Evolutionary conservation across 2,797 vertebrate species (phyloP).

Genomic region (Scomberomorus guttatus): DNA sequence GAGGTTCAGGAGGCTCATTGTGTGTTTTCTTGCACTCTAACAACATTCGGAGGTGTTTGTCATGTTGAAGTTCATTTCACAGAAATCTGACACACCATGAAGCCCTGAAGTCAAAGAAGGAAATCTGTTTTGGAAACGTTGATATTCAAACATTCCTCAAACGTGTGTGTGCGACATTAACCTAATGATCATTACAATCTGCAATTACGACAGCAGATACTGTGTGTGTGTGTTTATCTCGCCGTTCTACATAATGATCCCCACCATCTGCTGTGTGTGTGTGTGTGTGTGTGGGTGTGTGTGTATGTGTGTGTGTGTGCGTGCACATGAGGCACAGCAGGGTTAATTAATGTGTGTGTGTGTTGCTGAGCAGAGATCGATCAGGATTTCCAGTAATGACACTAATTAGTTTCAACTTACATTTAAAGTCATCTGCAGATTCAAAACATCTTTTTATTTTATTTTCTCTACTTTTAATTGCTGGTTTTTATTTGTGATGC

Average conservation of each 20-base stretch:
- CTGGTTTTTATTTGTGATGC: no score
- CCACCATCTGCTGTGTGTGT: conserved; percentile 12
- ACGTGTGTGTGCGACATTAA: conserved; percentile 17
- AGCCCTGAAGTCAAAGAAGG: not conserved
- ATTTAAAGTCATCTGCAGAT: not conserved
- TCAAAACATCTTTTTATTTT: no score
- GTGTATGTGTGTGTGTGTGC: not conserved
- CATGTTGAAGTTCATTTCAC: no score
- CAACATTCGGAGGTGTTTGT: no score
- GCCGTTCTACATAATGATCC: conserved; percentile 24
- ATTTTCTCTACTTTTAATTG: no score
- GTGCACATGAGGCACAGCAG: not conserved
- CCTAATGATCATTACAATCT: conserved; percentile 37
- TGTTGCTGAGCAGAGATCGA: not conserved
- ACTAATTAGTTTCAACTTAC: not conserved
- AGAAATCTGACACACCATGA: no score
- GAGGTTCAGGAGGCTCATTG: no score
- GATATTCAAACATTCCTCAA: no score
- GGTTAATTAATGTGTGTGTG: not conserved
- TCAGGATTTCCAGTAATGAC: not conserved
- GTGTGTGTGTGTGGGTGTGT: no score
- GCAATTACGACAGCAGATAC: conserved; percentile 20
- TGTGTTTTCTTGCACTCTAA: no score
- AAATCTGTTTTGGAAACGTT: no score
- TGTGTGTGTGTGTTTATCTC: conserved; percentile 38